Evolutionary conservation across 2,888 invertebrate genomes (phyloP).

Genomic region (Elegia similella): DNA sequence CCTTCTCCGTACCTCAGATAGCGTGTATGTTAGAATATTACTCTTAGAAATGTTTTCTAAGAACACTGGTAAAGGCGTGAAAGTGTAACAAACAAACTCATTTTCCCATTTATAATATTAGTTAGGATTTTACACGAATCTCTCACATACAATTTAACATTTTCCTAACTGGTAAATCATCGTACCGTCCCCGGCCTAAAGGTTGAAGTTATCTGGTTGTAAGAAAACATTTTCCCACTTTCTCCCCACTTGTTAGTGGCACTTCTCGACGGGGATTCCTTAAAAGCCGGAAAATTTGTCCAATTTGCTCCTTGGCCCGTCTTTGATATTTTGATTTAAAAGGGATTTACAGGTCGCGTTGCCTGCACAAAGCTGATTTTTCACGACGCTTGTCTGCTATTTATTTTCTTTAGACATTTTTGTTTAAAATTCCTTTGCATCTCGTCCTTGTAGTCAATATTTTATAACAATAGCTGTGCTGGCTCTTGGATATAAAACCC

Average conservation of each 20-base stretch:
- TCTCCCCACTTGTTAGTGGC: slow-evolving; percentile 41
- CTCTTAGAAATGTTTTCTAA: too few species aligned
- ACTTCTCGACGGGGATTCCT: slow-evolving; percentile 43
- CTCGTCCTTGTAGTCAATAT: slow-evolving; percentile 10
- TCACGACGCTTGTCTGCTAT: slow-evolving; percentile 18
- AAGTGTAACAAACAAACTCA: too few species aligned
- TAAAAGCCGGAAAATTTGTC: slow-evolving; percentile 65
- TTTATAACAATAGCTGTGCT: slow-evolving; percentile 21
- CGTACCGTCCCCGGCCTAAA: slow-evolving; percentile 14
- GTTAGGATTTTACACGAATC: not conserved
- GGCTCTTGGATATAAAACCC: not conserved
- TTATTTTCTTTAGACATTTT: slow-evolving; percentile 16
- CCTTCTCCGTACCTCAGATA: too few species aligned
- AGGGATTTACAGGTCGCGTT: slow-evolving; percentile 41
- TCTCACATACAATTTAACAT: not conserved
- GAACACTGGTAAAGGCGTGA: too few species aligned
- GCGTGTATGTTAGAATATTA: too few species aligned
- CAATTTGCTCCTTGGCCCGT: slow-evolving; percentile 50
- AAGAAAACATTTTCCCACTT: slow-evolving; percentile 44
- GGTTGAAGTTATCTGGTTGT: slow-evolving; percentile 27
- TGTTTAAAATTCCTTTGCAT: slow-evolving; percentile 16
- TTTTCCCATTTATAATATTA: too few species aligned
- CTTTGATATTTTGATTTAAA: slow-evolving; percentile 59
- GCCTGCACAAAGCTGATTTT: slow-evolving; percentile 43
- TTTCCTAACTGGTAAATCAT: not conserved